Base-by-base conservation (phyloP, 2,113 vertebrate genomes). In the Murina feae region DNA sequence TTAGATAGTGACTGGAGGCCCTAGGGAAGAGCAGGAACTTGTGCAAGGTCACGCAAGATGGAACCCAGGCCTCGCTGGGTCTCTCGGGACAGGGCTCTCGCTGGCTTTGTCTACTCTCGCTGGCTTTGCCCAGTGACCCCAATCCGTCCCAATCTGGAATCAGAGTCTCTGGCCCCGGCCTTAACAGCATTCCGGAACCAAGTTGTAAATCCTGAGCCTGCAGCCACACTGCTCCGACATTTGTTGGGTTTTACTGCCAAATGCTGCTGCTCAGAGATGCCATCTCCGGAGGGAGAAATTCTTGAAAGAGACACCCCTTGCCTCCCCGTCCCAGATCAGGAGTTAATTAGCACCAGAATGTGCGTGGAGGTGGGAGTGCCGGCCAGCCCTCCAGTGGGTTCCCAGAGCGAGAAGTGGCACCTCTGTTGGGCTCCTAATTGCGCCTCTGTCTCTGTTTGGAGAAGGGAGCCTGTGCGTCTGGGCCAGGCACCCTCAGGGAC, bases 381-480 rank as follows among this genome's bases (percentile, higher is more conserved):
- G 80, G 21, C 89, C 18, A 9, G 89, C 82, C 60, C 81, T 82
- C 42, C 12, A 8, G 18, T 16, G 74, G 60, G 55, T 74, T 95
- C 92, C 82, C 84, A 23, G 71, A 68, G 80, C 32, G 68, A 90
- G 94, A 87, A 66, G 28, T 28, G 68, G 63, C 79, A 94, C 90
- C 6, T 60, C 79, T n/a, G 55, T 90, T 83, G 83, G 83, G 55
- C 1, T 5, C 32, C 74, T 89, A 76, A 93, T 94, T 93, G 94
- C 74, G 79, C 60, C n/a, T 7, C 21, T 47, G 47, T 78, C 76
- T 96, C 94, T 97, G 96, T 97, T 97, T 97, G 97, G 96, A 96
- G 96, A 97, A 97, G 96, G 97, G 97, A 97, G 97, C n/a, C 97
- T 96, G 42, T 35, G 6, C 11, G 96, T 97, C 97, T 97, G 96